Conservation (phyloP, 2,113 vertebrate species). For the Pomatostomus ruficeps region DNA sequence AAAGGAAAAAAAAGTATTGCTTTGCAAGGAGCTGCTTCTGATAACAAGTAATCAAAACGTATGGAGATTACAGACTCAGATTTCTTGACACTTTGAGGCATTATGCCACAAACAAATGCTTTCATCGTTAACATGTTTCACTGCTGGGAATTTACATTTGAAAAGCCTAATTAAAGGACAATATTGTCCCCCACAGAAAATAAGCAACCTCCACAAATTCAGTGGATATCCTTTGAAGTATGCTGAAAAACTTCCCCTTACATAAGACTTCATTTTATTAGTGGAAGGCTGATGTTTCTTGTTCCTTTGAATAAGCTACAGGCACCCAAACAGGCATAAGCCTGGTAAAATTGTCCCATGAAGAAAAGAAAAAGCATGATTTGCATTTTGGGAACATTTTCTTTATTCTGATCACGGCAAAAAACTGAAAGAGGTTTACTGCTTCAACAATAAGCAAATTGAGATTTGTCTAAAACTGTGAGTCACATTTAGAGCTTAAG, state of each 20-base stretch:
- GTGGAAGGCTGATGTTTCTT: neutral
- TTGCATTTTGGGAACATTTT: neutral
- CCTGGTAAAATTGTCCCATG: neutral
- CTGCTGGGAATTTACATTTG: slow-evolving; percentile 43
- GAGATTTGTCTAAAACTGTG: neutral
- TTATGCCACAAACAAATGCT: slow-evolving; percentile 31
- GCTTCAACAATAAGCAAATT: neutral
- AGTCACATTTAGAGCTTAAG: neutral
- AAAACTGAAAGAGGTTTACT: neutral
- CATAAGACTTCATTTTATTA: neutral
- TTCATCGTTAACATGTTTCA: slow-evolving; percentile 46
- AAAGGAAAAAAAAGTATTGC: neutral
- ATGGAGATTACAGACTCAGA: slow-evolving; percentile 32
- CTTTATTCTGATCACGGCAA: neutral
- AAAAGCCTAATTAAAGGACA: slow-evolving; percentile 58
- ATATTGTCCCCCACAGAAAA: slow-evolving; percentile 30
- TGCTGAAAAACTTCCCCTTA: neutral
- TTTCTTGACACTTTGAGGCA: slow-evolving; percentile 57
- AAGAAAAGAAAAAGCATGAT: neutral
- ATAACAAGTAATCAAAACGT: slow-evolving; percentile 38
- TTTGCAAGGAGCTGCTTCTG: slow-evolving; percentile 14
- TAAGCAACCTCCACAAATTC: slow-evolving; percentile 30
- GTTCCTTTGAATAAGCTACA: neutral
- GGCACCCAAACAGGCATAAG: neutral
- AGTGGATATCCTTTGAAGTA: slow-evolving; percentile 34